Evolutionary conservation across 2,113 vertebrate species (phyloP).

Genomic region (Pterocles gutturalis): DNA sequence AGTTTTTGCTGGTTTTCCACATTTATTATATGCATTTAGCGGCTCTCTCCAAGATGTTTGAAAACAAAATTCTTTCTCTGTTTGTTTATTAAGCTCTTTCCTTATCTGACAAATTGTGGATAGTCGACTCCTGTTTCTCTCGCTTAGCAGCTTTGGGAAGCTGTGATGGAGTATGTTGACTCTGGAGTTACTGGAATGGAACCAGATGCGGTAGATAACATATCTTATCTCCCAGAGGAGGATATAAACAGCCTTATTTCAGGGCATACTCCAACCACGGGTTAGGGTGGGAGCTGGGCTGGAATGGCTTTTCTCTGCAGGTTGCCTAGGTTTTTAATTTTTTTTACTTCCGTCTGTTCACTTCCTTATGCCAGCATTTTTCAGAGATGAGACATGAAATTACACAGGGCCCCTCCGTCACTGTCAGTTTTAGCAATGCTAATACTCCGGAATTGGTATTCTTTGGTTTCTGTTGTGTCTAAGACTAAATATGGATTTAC

Average conservation of each 20-base stretch:
- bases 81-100: constrained; percentile 4
- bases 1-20: neutral
- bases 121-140: neutral
- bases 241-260: neutral
- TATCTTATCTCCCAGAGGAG: neutral
- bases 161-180: neutral
- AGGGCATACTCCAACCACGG: neutral
- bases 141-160: neutral
- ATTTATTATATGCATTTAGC: neutral
- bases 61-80: neutral
- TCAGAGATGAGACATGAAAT: neutral
- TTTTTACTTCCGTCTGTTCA: neutral
- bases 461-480: neutral
- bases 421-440: neutral
- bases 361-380: neutral
- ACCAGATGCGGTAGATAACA: neutral
- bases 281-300: neutral
- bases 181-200: neutral
- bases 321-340: neutral
- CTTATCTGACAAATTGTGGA: neutral
- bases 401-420: neutral
- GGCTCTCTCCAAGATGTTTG: neutral
- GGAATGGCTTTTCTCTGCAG: neutral
- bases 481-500: neutral
- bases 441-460: neutral